Evolutionary conservation across 1,140 invertebrate genomes (phyloP).

Genomic region (Temnothorax longispinosus): DNA sequence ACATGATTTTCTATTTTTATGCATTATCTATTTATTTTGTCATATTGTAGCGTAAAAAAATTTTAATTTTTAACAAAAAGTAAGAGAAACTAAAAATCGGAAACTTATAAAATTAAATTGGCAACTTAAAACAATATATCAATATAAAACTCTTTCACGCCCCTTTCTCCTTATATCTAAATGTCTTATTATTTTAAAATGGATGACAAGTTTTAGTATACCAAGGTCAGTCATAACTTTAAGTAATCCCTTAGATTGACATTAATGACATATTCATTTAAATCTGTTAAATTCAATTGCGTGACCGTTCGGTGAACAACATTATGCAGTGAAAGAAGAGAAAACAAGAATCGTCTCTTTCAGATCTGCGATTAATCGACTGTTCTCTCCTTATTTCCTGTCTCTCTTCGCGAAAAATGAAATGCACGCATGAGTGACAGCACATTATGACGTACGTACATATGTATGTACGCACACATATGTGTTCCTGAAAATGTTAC

Average conservation of each 20-base stretch:
- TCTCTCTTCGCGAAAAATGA: not conserved
- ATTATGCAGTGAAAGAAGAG: not conserved
- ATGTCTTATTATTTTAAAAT: not conserved
- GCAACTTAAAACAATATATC: not conserved
- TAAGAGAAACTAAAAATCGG: not conserved
- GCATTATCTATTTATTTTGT: not conserved
- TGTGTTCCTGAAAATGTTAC: not conserved
- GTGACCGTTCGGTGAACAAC: not conserved
- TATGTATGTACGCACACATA: not conserved
- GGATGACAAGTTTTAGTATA: not conserved
- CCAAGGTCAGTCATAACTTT: not conserved
- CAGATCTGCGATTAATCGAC: slow-evolving; percentile 28
- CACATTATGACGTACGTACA: not conserved
- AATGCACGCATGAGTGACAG: not conserved
- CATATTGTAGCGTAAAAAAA: not conserved
- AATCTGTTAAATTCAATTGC: slow-evolving; percentile 11
- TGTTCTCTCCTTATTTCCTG: slow-evolving; percentile 26
- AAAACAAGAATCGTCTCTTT: slow-evolving; percentile 5
- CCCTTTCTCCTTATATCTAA: not conserved
- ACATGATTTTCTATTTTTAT: not conserved
- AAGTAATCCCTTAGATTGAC: not conserved
- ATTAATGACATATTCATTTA: not conserved
- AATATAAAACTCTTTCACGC: not conserved
- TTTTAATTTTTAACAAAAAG: not conserved
- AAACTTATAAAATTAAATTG: not conserved